These are phyloP conservation scores for Thryonomys swinderianus DNA, from an alignment of 2,113 vertebrate species.

Conservation along the genomic window DNA sequence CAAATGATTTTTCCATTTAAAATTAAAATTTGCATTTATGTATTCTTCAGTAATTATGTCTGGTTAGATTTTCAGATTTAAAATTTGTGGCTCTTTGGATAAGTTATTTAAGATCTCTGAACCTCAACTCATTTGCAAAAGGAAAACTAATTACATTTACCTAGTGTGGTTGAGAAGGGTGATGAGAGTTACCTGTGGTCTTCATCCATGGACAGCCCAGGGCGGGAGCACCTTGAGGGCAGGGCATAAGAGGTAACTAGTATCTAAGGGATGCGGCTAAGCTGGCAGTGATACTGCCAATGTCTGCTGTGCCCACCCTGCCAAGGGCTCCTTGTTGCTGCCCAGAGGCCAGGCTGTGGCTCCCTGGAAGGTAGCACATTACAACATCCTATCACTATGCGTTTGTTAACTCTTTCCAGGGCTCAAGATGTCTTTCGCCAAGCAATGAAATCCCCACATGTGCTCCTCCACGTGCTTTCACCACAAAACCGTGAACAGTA, in stretches of 20 bases:
- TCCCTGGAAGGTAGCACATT: neutral
- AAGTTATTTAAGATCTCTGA: conserved; percentile 12
- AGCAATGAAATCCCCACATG: conserved; percentile 92
- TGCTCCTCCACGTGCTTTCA: conserved; percentile 92
- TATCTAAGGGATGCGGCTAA: neutral
- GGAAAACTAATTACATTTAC: neutral
- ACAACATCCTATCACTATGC: rapidly evolving
- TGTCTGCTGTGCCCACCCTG: rapidly evolving
- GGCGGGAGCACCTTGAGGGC: neutral
- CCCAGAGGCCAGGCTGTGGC: rapidly evolving
- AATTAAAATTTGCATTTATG: conserved; percentile 36
- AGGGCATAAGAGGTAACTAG: neutral
- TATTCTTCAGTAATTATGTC: neutral
- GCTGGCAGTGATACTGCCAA: rapidly evolving
- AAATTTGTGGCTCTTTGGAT: neutral
- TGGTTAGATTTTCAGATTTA: conserved; percentile 11
- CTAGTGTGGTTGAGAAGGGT: neutral
- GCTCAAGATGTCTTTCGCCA: conserved; percentile 97
- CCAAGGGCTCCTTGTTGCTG: rapidly evolving
- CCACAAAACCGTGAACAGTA: conserved; percentile 91
- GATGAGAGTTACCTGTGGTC: neutral
- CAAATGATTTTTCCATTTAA: neutral
- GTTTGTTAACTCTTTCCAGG: conserved; percentile 82
- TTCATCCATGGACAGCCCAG: rapidly evolving
- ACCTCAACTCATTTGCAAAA: conserved; percentile 19